Conservation (phyloP, 2,888 invertebrate genomes). For the Cantharis flavilabris region DNA sequence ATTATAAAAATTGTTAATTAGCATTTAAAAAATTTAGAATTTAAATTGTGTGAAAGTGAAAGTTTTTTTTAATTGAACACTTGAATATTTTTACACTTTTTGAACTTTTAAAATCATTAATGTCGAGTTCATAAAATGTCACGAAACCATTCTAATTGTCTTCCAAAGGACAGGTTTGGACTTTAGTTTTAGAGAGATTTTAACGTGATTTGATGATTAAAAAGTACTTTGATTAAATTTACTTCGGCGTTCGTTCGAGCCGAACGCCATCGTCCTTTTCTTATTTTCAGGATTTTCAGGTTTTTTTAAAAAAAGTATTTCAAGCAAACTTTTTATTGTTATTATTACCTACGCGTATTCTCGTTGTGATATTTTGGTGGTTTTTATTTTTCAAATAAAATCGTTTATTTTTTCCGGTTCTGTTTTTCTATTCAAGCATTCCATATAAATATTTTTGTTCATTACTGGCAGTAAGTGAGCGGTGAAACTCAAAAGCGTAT, state of each 20-base stretch:
- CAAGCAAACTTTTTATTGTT: background rate
- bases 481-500: background rate
- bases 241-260: background rate
- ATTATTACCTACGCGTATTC: background rate
- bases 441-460: background rate
- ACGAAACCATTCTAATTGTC: background rate
- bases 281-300: background rate
- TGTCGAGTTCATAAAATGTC: background rate
- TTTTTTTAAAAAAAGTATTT: background rate
- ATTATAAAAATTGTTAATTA: background rate
- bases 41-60: background rate
- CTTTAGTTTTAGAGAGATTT: background rate
- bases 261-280: background rate
- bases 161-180: background rate
- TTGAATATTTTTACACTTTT: background rate
- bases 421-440: background rate
- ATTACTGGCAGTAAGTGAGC: background rate
- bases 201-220: background rate
- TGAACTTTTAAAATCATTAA: background rate
- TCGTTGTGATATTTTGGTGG: background rate
- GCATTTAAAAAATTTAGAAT: background rate
- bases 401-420: background rate
- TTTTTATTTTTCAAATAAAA: background rate
- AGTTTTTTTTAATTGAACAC: background rate
- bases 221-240: background rate